phyloP scores from a whole-genome alignment of 2,797 vertebrate genomes.

The Chelon labrosus region DNA sequence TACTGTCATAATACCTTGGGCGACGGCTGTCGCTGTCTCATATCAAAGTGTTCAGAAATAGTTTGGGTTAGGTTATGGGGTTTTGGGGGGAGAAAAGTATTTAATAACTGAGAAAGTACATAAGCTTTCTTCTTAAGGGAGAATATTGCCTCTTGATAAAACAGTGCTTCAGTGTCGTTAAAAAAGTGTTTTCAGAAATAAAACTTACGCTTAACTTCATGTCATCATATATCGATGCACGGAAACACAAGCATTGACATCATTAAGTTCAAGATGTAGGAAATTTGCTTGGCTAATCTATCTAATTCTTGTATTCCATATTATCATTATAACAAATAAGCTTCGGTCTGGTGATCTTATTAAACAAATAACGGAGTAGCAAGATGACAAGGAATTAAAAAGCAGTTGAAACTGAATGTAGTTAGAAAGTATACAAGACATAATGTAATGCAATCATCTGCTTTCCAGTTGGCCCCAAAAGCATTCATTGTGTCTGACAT shows the following conservation, averaged over 20 bases:
- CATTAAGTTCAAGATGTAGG: background rate
- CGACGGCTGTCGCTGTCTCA: slow-evolving; percentile 41
- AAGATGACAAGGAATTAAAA: background rate
- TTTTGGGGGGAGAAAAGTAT: background rate
- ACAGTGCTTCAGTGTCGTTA: background rate
- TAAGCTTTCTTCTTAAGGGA: slow-evolving; percentile 2
- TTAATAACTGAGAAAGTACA: background rate
- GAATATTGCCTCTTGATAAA: slow-evolving; percentile 3
- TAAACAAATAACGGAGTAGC: background rate
- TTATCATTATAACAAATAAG: background rate
- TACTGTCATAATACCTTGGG: slow-evolving; percentile 64
- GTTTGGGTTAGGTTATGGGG: background rate
- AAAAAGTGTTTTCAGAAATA: too few relatives aligned
- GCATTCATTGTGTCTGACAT: slow-evolving; percentile 7
- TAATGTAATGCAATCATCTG: slow-evolving; percentile 13
- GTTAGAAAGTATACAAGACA: background rate
- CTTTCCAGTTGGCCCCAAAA: background rate
- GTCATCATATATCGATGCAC: too few relatives aligned
- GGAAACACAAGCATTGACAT: background rate
- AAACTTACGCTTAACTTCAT: too few relatives aligned
- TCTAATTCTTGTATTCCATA: slow-evolving; percentile 7
- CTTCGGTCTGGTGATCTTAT: background rate
- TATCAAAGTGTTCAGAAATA: slow-evolving; percentile 40
- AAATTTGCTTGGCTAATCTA: background rate
- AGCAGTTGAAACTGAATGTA: background rate